Evolutionary conservation across 1,140 invertebrate genomes (phyloP), one percentile per base, ranked within the genome.

Genomic region (Amphibalanus amphitrite): DNA sequence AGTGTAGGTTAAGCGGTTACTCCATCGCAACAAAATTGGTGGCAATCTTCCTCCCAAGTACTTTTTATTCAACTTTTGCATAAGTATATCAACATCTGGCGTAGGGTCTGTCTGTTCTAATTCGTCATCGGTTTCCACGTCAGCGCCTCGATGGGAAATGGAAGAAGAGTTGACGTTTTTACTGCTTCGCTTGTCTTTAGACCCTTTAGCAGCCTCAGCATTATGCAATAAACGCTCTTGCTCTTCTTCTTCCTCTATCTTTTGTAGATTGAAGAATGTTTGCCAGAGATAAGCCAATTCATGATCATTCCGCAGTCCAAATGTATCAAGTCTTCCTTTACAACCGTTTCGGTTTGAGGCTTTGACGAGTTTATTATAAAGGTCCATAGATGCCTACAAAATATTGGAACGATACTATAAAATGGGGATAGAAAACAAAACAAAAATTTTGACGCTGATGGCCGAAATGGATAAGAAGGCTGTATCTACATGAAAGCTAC

Each of bases 291-390:
- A 59, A 17, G 47, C 47, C 47, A 59, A 20, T 23, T 59, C 47
- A 59, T 59, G 47, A 20, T 59, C 47, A 59, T 59, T 59, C 17
- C 20, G 10, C 20, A 59, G 20, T 3, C 47, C 47, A 59, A 59
- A 59, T 6, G 1, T 20, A 23, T 59, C 20, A 20, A 59, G 47
- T 23, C 20, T 59, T 59, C 20, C 47, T 20, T 69, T 69, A 28
- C n/a, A 26, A 28, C 33, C 33, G n/a, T 26, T 69, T 69, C 13
- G n/a, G 69, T 70, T 47, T 26, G n/a, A 40, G 28, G 28, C 59
- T 70, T 70, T 28, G 26, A 29, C 15, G n/a, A 70, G n/a, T 8
- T 70, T 10, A 70, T 47, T 40, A 28, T 70, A 70, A 64, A 28
- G 15, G 29, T 70, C 69, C 69, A 28, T 70, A 3, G 25, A 15